phyloP scores from a whole-genome alignment of 2,888 invertebrate species.

The Venusia cambrica region DNA sequence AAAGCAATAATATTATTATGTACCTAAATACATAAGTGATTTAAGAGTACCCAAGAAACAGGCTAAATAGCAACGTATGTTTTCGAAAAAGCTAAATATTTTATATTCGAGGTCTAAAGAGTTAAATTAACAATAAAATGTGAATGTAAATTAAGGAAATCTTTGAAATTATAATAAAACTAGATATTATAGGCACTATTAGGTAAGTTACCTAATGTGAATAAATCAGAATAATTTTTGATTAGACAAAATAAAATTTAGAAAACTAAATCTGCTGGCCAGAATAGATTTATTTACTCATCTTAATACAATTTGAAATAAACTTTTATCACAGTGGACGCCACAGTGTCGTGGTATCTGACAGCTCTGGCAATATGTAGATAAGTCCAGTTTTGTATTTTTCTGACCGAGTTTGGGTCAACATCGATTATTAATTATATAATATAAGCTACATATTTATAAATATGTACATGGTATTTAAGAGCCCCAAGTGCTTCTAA shows the following conservation, averaged over 20 bases:
- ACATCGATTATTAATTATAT: slow-evolving; percentile 19
- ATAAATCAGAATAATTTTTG: not conserved
- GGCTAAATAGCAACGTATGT: no score
- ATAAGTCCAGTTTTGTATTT: slow-evolving; percentile 52
- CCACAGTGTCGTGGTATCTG: slow-evolving; percentile 22
- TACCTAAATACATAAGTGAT: no score
- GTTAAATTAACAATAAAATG: no score
- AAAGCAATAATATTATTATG: no score
- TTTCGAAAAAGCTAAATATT: no score
- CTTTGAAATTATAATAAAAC: no score
- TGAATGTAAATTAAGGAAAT: no score
- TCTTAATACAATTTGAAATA: slow-evolving; percentile 18
- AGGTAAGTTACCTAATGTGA: no score
- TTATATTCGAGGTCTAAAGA: no score
- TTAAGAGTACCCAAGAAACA: no score
- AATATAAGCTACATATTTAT: slow-evolving; percentile 3
- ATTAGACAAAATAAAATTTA: slow-evolving; percentile 13
- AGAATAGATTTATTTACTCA: slow-evolving; percentile 33
- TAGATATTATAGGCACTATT: no score
- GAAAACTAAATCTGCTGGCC: slow-evolving; percentile 56
- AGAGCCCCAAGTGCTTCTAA: slow-evolving; percentile 46
- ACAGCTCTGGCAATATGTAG: slow-evolving; percentile 34
- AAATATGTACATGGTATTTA: slow-evolving; percentile 37
- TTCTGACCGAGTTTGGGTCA: slow-evolving; percentile 41
- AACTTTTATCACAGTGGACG: no score